Evolutionary conservation across 2,888 invertebrate genomes (phyloP).

Genomic region (Campaea margaritaria): DNA sequence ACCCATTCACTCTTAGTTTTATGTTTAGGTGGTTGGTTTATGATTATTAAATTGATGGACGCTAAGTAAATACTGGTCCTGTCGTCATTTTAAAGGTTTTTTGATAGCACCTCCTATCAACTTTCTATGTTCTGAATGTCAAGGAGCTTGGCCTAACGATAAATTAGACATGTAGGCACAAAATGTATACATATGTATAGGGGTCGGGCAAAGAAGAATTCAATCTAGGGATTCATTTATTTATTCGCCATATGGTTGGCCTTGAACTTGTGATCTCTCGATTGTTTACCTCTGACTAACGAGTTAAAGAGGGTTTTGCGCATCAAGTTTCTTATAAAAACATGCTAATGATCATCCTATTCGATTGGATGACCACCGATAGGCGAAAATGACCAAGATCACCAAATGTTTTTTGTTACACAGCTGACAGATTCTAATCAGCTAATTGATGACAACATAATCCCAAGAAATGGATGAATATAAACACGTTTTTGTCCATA

Average conservation of each 20-base stretch:
- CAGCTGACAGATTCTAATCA: conserved; percentile 1
- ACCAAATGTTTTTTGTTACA: conserved; percentile 2
- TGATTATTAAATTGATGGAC: too few species aligned
- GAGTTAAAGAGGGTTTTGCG: conserved; percentile 28
- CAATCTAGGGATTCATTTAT: neutral
- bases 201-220: too few species aligned
- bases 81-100: too few species aligned
- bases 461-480: conserved; percentile 6
- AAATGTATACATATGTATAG: too few species aligned
- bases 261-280: conserved; percentile 56
- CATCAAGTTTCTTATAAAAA: conserved; percentile 3
- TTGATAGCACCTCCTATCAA: too few species aligned
- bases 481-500: conserved; percentile 10
- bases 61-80: too few species aligned
- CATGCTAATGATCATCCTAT: neutral
- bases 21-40: too few species aligned
- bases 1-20: too few species aligned
- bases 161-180: too few species aligned
- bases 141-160: too few species aligned
- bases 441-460: conserved; percentile 26
- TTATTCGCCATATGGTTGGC: conserved; percentile 24
- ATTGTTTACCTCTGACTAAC: conserved; percentile 52
- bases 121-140: too few species aligned
- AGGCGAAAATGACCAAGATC: neutral
- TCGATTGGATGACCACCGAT: neutral